Base-by-base conservation (phyloP, 2,113 vertebrate species). In the Datnioides undecimradiatus region DNA sequence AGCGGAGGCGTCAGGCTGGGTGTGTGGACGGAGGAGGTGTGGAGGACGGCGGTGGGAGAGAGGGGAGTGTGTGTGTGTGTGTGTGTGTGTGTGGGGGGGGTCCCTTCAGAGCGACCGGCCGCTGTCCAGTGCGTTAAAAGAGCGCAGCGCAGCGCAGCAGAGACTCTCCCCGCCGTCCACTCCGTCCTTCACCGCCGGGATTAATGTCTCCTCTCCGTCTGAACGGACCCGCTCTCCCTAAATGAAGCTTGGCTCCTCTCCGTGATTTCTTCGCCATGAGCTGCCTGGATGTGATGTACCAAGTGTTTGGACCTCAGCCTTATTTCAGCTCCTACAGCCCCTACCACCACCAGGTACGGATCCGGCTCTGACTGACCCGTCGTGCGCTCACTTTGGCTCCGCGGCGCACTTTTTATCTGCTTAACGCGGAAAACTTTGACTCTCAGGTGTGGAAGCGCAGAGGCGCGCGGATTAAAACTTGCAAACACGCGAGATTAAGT, bases 261-360 rank as follows among this genome's bases (percentile, higher is more conserved):
- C 93, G 92, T 95, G 88, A 92, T 88, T 73, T 79, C 45, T 90
- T 89, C 96, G 97, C 95, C 97, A 99, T 99, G 98, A 99, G 97
- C 96, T 99, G 97, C 95, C 76, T 99, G 97, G 97, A 99, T 98
- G 98, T 99, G 92, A 97, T 99, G 97, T 99, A 98, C 95, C 97
- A 97, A 94, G 97, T 98, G 75, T 98, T 98, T 76, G 97, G 96
- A 91, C 94, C 96, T 57, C 97, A 99, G 92, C 95, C 97, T 65
- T 98, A 97, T 88, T 97, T 99, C 90, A 89, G 86, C 92, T 88
- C 92, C 81, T 98, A 97, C 92, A 95, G 95, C 73, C 96, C 97
- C 43, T 98, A 97, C 70, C 95, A 96, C 72, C 97, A 95, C 78
- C 98, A 98, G 97, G 97, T 99, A 96, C 0, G 94, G 59, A 31